phyloP scores from a whole-genome alignment of 2,113 vertebrate genomes.

The Gopherus flavomarginatus region DNA sequence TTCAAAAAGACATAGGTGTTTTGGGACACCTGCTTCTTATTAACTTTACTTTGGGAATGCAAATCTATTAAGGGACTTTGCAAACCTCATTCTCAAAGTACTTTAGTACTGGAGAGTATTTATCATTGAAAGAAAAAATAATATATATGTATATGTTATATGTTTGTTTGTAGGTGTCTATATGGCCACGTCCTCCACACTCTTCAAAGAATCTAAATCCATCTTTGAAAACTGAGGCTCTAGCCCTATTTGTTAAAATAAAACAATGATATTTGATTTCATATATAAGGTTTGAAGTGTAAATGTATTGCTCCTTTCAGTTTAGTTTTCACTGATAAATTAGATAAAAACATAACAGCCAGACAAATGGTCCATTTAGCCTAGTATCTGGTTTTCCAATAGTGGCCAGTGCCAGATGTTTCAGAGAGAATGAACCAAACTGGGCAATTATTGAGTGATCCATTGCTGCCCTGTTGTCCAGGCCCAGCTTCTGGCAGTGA shows the following conservation, averaged over 20 bases:
- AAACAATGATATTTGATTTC: too few relatives aligned
- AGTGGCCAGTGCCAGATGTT: too few relatives aligned
- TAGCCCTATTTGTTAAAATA: neutral
- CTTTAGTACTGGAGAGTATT: neutral
- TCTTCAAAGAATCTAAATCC: neutral
- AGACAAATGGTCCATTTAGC: too few relatives aligned
- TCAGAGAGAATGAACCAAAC: too few relatives aligned
- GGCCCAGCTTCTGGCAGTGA: too few relatives aligned
- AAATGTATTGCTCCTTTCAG: too few relatives aligned
- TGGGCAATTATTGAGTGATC: too few relatives aligned
- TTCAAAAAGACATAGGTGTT: neutral
- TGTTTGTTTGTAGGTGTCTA: neutral
- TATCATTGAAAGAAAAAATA: neutral
- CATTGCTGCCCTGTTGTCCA: too few relatives aligned
- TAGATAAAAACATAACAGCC: too few relatives aligned
- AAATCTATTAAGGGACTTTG: neutral
- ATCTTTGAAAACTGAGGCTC: neutral
- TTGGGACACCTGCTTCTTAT: neutral
- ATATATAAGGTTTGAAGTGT: too few relatives aligned
- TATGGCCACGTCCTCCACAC: neutral
- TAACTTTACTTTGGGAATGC: neutral
- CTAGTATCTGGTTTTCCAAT: too few relatives aligned
- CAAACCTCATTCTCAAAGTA: neutral
- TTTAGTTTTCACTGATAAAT: too few relatives aligned
- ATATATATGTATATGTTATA: neutral